Evolutionary conservation across 2,797 vertebrate species (phyloP).

Genomic region (Argentina silus): DNA sequence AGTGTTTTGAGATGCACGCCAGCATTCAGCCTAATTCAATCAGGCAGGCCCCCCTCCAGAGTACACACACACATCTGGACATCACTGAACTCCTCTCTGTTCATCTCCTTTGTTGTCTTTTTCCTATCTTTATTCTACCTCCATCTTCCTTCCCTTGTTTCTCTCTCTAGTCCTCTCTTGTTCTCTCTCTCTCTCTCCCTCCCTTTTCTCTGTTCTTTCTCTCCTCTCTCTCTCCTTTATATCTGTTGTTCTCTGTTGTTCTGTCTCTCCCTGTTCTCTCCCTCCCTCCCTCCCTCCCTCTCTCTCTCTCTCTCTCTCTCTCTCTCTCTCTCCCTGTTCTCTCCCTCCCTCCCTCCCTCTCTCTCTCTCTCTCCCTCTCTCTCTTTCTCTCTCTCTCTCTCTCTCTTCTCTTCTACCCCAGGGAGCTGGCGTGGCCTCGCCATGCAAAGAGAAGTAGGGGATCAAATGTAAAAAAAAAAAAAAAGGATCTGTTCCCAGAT

Average conservation of each 20-base stretch:
- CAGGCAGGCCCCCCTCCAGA: slow-evolving; percentile 6
- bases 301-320: slow-evolving; percentile 53
- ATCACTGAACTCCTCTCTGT: slow-evolving; percentile 21
- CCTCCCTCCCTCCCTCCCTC: slow-evolving; percentile 45
- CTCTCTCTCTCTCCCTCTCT: neutral
- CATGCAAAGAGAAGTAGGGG: slow-evolving; percentile 62
- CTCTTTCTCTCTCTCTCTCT: slow-evolving; percentile 47
- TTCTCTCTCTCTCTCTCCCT: slow-evolving; percentile 38
- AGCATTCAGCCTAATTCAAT: slow-evolving; percentile 13
- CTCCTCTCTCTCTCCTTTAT: slow-evolving; percentile 14
- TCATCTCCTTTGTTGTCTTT: slow-evolving; percentile 3
- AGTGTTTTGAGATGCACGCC: slow-evolving; percentile 17
- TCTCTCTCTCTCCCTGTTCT: slow-evolving; percentile 41
- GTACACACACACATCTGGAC: slow-evolving; percentile 17
- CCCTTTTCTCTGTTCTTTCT: slow-evolving; percentile 43
- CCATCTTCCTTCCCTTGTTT: slow-evolving; percentile 5
- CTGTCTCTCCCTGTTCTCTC: slow-evolving; percentile 31
- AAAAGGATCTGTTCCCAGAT: slow-evolving; percentile 47
- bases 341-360: neutral
- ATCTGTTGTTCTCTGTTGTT: slow-evolving; percentile 16
- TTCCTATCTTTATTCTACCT: neutral
- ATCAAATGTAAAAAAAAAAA: slow-evolving; percentile 73
- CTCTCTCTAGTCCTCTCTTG: neutral
- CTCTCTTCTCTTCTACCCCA: slow-evolving; percentile 47
- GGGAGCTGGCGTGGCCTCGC: slow-evolving; percentile 63